Evolutionary conservation across 1,140 invertebrate species (phyloP), one percentile per base, ranked within the genome.

Genomic region (Sitobion miscanthi): DNA sequence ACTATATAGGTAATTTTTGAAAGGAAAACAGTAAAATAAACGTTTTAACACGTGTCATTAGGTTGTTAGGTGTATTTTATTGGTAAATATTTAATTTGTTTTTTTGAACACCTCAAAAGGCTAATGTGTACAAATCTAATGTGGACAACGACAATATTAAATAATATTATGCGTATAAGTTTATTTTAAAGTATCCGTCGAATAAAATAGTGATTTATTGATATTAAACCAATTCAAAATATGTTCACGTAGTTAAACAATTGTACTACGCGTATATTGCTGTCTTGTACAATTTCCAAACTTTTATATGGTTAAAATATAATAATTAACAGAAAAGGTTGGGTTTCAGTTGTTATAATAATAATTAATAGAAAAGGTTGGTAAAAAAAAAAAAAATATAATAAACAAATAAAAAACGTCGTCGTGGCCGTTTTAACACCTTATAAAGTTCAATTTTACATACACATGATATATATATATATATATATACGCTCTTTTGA

Each of bases 381-480:
- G 3, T 9, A 20, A 77, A 77, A 35, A 77, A 30, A 62, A 62
- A 62, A 9, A 62, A 2, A 2, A 42, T 42, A 42, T 42, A 42
- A n/a, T 30, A 69, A 21, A 14, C 4, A 88, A 88, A 88, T 52
- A 88, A 88, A 23, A 87, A 23, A 89, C 49, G 21, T 54, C 35
- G 23, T 7, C 8, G 3, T 38, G n/a, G 52, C 49, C 35, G 30
- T 89, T 89, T 89, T 89, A 89, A 89, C 87, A 17, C 25, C 20
- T 89, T 89, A 47, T 54, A 54, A 89, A 89, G 49, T 89, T 52
- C 17, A 89, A 89, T 89, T 54, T 89, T 38, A 89, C 49, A 23
- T 47, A 42, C 2, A 11, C 9, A 49, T 86, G 52, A 47, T 87
- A 88, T 86, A 35, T 42, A 45, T n/a, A 69, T 30, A 62, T 62